phyloP scores from a whole-genome alignment of 2,888 invertebrate species.

The Hydropsyche betteni region DNA sequence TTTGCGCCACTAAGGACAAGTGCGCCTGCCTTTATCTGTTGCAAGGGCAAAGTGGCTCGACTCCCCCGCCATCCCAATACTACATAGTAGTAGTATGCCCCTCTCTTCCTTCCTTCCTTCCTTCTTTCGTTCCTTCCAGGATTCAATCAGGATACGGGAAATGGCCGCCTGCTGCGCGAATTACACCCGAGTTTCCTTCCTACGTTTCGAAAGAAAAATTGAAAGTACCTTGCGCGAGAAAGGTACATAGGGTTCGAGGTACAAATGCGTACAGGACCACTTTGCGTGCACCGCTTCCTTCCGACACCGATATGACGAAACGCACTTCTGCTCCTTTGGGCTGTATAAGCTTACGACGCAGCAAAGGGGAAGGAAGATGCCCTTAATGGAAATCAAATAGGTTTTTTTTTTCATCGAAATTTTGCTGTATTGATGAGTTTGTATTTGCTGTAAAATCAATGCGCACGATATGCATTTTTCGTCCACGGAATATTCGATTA shows the following conservation, averaged over 20 bases:
- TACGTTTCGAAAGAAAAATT: slow-evolving; percentile 8
- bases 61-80: background rate
- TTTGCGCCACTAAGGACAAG: background rate
- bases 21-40: background rate
- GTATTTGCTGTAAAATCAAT: background rate
- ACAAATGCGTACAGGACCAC: slow-evolving; percentile 17
- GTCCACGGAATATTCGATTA: background rate
- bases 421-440: background rate
- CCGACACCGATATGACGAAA: slow-evolving; percentile 18
- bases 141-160: slow-evolving; percentile 52
- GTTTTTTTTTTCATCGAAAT: slow-evolving; percentile 18
- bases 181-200: slow-evolving; percentile 50
- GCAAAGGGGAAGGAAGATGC: background rate
- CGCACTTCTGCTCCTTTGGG: slow-evolving; percentile 19
- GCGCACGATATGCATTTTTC: background rate
- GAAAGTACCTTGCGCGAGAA: background rate
- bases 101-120: slow-evolving; percentile 44
- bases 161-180: slow-evolving; percentile 51
- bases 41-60: slow-evolving; percentile 40
- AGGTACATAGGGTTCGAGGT: slow-evolving; percentile 8
- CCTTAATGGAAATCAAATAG: slow-evolving; percentile 37
- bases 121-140: slow-evolving; percentile 45
- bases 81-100: slow-evolving; percentile 29
- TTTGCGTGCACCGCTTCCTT: slow-evolving; percentile 12
- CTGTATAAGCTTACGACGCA: background rate